Evolutionary conservation across 2,113 vertebrate genomes (phyloP).

Genomic region (Gallinago media): DNA sequence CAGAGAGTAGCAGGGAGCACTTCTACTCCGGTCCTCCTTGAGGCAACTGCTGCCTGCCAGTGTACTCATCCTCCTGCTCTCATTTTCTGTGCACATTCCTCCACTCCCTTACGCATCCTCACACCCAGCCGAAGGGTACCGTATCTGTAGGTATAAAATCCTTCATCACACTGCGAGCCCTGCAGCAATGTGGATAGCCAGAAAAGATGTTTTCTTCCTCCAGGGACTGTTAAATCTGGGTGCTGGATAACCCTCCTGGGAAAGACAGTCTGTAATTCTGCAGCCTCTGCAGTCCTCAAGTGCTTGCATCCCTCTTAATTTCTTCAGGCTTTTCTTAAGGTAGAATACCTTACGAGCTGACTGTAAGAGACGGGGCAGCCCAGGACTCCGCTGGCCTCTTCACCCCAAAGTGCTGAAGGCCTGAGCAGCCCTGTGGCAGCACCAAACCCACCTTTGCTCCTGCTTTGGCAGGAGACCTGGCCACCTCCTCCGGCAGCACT

Average conservation of each 20-base stretch:
- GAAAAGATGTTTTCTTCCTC: neutral
- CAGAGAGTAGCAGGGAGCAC: neutral
- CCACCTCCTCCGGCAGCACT: neutral
- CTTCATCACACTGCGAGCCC: rapidly evolving
- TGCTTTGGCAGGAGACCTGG: neutral
- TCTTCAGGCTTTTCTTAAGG: neutral
- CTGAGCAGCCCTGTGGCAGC: neutral
- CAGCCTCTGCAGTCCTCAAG: neutral
- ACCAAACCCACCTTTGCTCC: neutral
- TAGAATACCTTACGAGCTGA: neutral
- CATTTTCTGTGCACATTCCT: neutral
- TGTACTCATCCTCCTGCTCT: too few species aligned
- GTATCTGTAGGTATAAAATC: rapidly evolving
- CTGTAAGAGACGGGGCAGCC: neutral
- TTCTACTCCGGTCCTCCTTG: neutral
- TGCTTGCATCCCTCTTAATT: neutral
- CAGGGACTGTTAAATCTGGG: neutral
- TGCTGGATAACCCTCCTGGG: neutral
- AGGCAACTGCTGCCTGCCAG: neutral
- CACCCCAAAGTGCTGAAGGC: neutral
- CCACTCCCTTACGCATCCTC: neutral
- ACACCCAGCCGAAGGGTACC: neutral
- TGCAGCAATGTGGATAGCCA: neutral
- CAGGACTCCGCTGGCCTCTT: neutral
- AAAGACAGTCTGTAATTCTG: neutral